Base-by-base conservation (phyloP, 1,140 invertebrate species). In the Fopius arisanus region DNA sequence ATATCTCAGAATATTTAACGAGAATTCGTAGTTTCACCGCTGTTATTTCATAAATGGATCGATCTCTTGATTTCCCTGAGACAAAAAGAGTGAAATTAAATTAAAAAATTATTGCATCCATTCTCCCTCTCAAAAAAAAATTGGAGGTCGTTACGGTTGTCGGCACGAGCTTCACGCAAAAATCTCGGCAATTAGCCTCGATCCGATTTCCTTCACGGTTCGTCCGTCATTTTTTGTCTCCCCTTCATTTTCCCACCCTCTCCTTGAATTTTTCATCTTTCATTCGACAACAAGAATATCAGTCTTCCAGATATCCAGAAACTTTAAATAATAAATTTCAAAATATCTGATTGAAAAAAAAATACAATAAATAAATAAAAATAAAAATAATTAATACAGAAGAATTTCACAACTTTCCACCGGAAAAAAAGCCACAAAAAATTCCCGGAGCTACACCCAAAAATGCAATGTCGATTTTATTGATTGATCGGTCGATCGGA, bases 91-190 rank as follows among this genome's bases (percentile, higher is more conserved):
- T 10, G 28, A 21, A 59, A 67, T n/a, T n/a, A n/a, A n/a, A n/a
- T n/a, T n/a, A n/a, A n/a, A 54, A 68, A 59, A 31, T 37, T 37
- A 37, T 37, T 37, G 2, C 9, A 37, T 7, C 33, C 33, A 33
- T 12, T 10, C 33, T 7, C 33, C 33, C 33, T n/a, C 63, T 21
- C 33, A 43, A 67, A 65, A 40, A 51, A 75, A 48, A 7, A 69
- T 31, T 54, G n/a, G 41, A 48, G 67, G 78, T 78, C 80, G 85
- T 84, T 80, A 85, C 83, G 84, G 81, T 80, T 86, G 84, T 86
- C 82, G 82, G 83, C 84, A 85, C 86, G 85, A 84, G 86, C 84
- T 84, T 84, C 83, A 82, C 84, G 84, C 83, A 85, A 80, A 79
- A 83, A 82, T 83, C 79, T 14, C 62, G 54, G 75, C 83, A 80